Evolutionary conservation across 2,888 invertebrate species (phyloP).

Genomic region (Lamellibrachia satsuma): DNA sequence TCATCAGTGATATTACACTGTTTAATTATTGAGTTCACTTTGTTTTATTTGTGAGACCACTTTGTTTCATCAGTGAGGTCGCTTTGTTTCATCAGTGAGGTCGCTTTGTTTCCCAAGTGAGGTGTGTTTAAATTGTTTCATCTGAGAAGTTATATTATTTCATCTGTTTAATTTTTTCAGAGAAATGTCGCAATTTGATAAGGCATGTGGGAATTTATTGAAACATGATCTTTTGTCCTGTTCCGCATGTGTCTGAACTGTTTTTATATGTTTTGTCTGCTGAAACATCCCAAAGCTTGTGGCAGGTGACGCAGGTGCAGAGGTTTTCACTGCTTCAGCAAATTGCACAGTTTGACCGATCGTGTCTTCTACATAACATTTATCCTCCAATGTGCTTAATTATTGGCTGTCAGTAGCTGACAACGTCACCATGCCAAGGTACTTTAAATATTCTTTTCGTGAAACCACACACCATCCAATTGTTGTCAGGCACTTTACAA

Average conservation of each 20-base stretch:
- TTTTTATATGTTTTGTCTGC: background rate
- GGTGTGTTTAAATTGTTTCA: background rate
- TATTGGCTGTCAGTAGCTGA: background rate
- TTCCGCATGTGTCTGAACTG: background rate
- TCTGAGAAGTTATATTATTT: background rate
- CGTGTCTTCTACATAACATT: background rate
- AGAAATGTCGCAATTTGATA: background rate
- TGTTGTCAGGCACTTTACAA: no score
- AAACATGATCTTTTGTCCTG: background rate
- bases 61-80: no score
- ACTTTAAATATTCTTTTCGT: no score
- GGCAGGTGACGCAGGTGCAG: background rate
- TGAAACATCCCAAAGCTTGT: background rate
- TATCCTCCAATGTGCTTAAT: background rate
- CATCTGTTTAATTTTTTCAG: background rate
- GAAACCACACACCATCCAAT: no score
- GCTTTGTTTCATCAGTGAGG: no score
- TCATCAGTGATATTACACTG: no score
- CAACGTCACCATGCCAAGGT: background rate
- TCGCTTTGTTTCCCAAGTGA: background rate
- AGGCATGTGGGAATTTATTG: background rate
- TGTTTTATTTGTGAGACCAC: no score
- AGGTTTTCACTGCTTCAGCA: background rate
- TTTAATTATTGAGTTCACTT: no score
- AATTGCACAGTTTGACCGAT: background rate